Percentiles rank a stretch among this genome's conserved stretches.
These are phyloP conservation scores for Deladenus siricidicola DNA, from an alignment of 2,888 invertebrate genomes.

Conservation along the genomic window DNA sequence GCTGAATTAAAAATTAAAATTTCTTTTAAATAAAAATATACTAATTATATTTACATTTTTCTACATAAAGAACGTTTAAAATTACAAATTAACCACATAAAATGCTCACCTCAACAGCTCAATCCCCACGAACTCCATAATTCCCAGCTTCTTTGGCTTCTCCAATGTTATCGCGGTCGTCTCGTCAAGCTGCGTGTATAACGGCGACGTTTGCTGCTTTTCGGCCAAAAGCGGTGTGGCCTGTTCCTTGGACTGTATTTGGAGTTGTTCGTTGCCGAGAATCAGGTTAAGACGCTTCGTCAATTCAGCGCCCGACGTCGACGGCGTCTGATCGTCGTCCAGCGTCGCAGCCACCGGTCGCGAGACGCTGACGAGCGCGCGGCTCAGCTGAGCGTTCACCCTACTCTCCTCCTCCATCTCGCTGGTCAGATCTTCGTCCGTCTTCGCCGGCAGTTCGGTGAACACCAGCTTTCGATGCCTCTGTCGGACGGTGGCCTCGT, in stretches of 20 bases:
- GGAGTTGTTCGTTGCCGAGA: background rate
- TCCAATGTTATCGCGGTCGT: too few relatives aligned
- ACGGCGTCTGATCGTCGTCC: background rate
- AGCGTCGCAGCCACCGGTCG: background rate
- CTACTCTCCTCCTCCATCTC: background rate
- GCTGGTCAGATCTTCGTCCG: background rate
- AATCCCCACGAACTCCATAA: constrained; percentile 41
- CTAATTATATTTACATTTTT: too few relatives aligned
- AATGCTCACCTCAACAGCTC: constrained; percentile 44
- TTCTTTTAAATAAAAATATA: background rate
- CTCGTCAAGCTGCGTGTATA: background rate
- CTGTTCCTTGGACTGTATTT: background rate
- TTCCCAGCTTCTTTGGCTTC: constrained; percentile 25
- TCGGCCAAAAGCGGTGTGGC: background rate
- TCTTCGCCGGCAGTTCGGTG: background rate
- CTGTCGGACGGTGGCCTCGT: background rate
- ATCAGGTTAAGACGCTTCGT: background rate
- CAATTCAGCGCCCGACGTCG: background rate
- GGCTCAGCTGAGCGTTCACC: background rate
- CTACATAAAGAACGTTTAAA: background rate
- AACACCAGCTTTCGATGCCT: background rate
- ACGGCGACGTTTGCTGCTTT: background rate
- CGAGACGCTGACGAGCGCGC: background rate
- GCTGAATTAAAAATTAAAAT: background rate
- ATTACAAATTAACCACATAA: background rate